Evolutionary conservation across 2,797 vertebrate species (phyloP), one percentile per base, ranked within the genome.

Genomic region (Oryzias sinensis): DNA sequence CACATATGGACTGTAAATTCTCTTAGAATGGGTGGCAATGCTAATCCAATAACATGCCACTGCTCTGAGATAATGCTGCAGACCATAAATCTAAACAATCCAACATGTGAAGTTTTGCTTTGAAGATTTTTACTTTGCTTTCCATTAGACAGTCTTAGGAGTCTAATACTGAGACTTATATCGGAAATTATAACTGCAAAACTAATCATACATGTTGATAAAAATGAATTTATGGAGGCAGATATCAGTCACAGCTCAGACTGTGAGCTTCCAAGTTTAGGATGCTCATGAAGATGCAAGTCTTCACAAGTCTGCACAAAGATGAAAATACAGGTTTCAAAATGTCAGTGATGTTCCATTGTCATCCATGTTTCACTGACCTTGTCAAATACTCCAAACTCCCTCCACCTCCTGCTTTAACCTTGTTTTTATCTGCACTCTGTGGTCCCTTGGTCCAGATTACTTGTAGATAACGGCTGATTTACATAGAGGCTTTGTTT

Each of bases 401-500:
- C 65, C 68, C 70, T 57, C 49, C 57, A 46, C 43, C 56, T 51
- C 53, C 9, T 68, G 68, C 60, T n/a, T 56, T 80, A 78, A 82
- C 85, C 84, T 81, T 87, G 82, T 85, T 83, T 59, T 67, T 29
- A 72, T 76, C 77, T 53, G 61, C 55, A 56, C 54, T 78, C 72
- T 68, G 52, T 76, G 60, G 70, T 80, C 75, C 64, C 58, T 43
- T 17, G 70, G 67, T 77, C 66, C 79, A 81, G 82, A 82, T 83
- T 82, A 72, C 73, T 80, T 80, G 82, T 82, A 80, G 83, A 88
- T 81, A 88, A 72, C 74, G 41, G 51, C 43, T 55, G 40, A 87
- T 88, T 88, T 83, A 69, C 85, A 88, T 88, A 81, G 70, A 75
- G 62, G 59, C 77, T 70, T 79, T 85, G 81, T 84, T 87, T 84